A percentile compares a stretch with the other conserved stretches of the same genome.
phyloP scores from a whole-genome alignment of 2,797 vertebrate genomes.

The Danio choprae region DNA sequence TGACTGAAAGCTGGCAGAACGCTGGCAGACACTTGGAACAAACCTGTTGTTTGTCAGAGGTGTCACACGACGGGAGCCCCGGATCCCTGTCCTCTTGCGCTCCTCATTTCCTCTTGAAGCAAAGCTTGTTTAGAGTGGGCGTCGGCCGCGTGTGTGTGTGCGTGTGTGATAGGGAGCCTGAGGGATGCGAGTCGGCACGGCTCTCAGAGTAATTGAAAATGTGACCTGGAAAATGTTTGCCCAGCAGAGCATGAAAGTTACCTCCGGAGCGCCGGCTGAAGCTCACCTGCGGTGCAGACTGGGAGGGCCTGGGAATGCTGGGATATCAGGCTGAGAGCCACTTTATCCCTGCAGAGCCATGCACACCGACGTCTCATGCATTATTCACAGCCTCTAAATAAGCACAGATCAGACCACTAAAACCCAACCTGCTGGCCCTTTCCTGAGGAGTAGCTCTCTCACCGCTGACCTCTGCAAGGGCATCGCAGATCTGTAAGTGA shows the following conservation, averaged over 20 bases:
- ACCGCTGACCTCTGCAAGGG: slow-evolving; percentile 79
- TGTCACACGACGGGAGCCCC: slow-evolving; percentile 26
- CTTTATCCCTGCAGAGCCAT: slow-evolving; percentile 78
- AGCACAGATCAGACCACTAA: slow-evolving; percentile 78
- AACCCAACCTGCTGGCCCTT: slow-evolving; percentile 60
- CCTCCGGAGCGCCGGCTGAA: slow-evolving; percentile 73
- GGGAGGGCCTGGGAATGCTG: slow-evolving; percentile 76
- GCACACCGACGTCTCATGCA: slow-evolving; percentile 81
- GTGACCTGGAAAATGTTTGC: slow-evolving; percentile 88
- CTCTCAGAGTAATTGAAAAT: slow-evolving; percentile 88
- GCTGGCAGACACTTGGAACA: slow-evolving; percentile 34
- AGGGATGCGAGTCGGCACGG: slow-evolving; percentile 72
- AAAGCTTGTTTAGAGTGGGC: slow-evolving; percentile 62
- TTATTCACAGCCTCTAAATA: slow-evolving; percentile 88
- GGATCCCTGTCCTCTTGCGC: slow-evolving; percentile 25
- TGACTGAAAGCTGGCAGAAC: slow-evolving; percentile 32
- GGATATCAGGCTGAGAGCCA: slow-evolving; percentile 83
- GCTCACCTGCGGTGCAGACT: slow-evolving; percentile 78
- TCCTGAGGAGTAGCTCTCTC: slow-evolving; percentile 74
- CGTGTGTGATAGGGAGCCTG: slow-evolving; percentile 63
- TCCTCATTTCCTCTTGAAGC: slow-evolving; percentile 42
- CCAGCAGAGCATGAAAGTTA: slow-evolving; percentile 86
- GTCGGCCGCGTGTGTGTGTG: slow-evolving; percentile 52
- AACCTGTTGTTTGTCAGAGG: slow-evolving; percentile 46
- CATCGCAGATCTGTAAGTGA: slow-evolving; percentile 36